These are phyloP conservation scores for Andrena marginata DNA, from an alignment of 2,888 invertebrate species.

Conservation along the genomic window DNA sequence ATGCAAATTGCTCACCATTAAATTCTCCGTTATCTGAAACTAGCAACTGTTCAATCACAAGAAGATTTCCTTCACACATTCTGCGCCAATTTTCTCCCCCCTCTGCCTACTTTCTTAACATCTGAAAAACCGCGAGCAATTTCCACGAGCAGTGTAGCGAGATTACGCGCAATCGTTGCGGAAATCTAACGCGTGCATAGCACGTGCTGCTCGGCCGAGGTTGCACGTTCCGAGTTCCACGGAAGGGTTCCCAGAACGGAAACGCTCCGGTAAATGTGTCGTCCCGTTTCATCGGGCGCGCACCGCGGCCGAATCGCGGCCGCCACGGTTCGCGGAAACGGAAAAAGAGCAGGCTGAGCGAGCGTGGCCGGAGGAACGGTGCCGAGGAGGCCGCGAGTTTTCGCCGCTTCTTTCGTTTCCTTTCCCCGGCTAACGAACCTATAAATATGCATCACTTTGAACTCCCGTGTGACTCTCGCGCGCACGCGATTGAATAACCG, in stretches of 20 bases:
- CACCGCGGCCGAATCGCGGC: conserved; percentile 22
- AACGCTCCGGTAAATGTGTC: conserved; percentile 25
- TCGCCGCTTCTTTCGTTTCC: conserved; percentile 65
- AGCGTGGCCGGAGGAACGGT: background rate
- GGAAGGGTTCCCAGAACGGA: conserved; percentile 30
- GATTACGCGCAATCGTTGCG: conserved; percentile 36
- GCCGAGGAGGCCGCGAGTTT: conserved; percentile 39
- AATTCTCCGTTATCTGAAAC: too few relatives aligned
- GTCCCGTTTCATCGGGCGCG: conserved; percentile 38
- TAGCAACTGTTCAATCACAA: too few relatives aligned
- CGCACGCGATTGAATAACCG: conserved; percentile 73
- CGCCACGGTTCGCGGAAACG: conserved; percentile 41
- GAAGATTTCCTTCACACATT: background rate
- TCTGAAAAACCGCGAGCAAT: conserved; percentile 15
- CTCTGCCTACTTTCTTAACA: background rate
- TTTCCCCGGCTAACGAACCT: conserved; percentile 73
- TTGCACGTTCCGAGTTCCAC: background rate
- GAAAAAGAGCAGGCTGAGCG: conserved; percentile 22
- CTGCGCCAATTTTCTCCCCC: background rate
- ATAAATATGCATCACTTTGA: conserved; percentile 78
- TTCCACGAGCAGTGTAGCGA: background rate
- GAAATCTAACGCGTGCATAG: conserved; percentile 18
- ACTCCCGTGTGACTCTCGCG: conserved; percentile 68
- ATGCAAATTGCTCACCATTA: too few relatives aligned
- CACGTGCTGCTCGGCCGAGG: conserved; percentile 11